Evolutionary conservation across 2,888 invertebrate genomes (phyloP).

Genomic region (Cotesia congregata): DNA sequence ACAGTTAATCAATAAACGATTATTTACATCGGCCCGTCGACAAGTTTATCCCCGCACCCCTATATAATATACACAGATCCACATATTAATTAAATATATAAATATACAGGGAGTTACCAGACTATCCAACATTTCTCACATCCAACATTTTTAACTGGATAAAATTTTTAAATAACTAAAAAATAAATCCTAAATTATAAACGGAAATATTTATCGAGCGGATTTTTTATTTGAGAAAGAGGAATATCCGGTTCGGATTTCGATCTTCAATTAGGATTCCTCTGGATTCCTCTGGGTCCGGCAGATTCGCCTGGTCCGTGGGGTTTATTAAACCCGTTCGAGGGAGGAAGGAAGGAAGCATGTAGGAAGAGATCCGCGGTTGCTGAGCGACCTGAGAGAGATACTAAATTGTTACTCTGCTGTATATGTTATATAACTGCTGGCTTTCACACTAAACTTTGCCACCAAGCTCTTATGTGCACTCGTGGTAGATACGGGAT

Average conservation of each 20-base stretch:
- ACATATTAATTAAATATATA: too few relatives aligned
- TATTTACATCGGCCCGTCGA: slow-evolving; percentile 61
- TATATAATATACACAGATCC: too few relatives aligned
- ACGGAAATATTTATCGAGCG: slow-evolving; percentile 2
- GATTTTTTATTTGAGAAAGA: slow-evolving; percentile 45
- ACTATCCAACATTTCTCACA: too few relatives aligned
- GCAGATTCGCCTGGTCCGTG: slow-evolving; percentile 27
- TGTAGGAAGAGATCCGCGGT: slow-evolving; percentile 48
- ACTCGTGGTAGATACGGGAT: too few relatives aligned
- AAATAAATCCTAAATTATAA: background rate
- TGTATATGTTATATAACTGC: too few relatives aligned
- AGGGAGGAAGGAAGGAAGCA: slow-evolving; percentile 50
- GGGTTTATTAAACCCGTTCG: slow-evolving; percentile 32
- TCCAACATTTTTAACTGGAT: too few relatives aligned
- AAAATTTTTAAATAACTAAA: too few relatives aligned
- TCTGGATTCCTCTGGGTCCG: slow-evolving; percentile 47
- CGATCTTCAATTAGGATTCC: slow-evolving; percentile 51
- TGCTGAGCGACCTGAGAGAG: slow-evolving; percentile 16
- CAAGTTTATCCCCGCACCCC: background rate
- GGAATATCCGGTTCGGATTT: slow-evolving; percentile 43
- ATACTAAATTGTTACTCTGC: background rate
- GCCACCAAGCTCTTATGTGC: too few relatives aligned
- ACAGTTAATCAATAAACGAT: slow-evolving; percentile 71
- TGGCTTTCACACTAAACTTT: too few relatives aligned
- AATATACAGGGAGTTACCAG: too few relatives aligned